Conservation (phyloP, 2,888 invertebrate species). For the Laspeyria flexula region DNA sequence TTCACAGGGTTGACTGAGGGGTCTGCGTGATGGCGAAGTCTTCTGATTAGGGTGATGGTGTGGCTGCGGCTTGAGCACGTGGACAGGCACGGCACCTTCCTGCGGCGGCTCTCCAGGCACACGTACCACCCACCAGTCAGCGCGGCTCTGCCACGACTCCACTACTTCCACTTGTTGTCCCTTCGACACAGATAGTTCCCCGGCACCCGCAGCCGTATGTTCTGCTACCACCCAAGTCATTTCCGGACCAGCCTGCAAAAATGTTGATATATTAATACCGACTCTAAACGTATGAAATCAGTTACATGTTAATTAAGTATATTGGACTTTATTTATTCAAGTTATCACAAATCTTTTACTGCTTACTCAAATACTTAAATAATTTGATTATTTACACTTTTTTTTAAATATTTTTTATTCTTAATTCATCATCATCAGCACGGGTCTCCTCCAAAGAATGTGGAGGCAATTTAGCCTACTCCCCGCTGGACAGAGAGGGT, state of each 20-base stretch:
- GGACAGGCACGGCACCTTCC: slow-evolving; percentile 93
- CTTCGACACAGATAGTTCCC: slow-evolving; percentile 93
- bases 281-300: too few species aligned
- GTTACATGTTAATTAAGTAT: too few species aligned
- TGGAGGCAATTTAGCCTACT: too few species aligned
- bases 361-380: too few species aligned
- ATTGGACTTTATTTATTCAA: too few species aligned
- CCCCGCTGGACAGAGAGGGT: too few species aligned
- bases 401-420: too few species aligned
- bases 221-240: slow-evolving; percentile 97
- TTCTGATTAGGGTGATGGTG: slow-evolving; percentile 64
- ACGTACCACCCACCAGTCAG: slow-evolving; percentile 91
- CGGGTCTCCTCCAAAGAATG: too few species aligned
- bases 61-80: slow-evolving; percentile 87
- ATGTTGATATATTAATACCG: slow-evolving; percentile 5
- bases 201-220: slow-evolving; percentile 90
- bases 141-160: slow-evolving; percentile 89
- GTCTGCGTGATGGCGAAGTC: slow-evolving; percentile 76
- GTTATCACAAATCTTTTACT: too few species aligned
- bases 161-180: slow-evolving; percentile 98
- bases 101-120: slow-evolving; percentile 87
- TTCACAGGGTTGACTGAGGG: slow-evolving; percentile 74
- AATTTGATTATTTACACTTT: too few species aligned
- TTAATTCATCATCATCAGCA: too few species aligned
- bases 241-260: slow-evolving; percentile 91